Conservation (phyloP, 2,113 vertebrate species). For the Ictidomys tridecemlineatus region DNA sequence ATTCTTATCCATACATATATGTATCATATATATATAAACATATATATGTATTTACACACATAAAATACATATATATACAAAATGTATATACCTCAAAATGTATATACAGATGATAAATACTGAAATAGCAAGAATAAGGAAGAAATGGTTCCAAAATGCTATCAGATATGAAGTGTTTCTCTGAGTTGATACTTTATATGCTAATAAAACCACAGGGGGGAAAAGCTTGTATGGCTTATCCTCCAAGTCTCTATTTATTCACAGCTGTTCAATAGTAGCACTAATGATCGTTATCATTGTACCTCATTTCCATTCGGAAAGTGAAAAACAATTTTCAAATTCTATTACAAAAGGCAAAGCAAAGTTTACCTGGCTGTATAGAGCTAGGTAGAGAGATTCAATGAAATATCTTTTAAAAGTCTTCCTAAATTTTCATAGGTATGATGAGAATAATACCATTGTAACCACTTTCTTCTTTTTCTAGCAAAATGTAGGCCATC, state of each 20-base stretch:
- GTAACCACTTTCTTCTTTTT: background rate
- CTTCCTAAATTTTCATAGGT: background rate
- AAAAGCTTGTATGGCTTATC: conserved; percentile 29
- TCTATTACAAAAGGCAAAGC: conserved; percentile 33
- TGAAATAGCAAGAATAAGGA: conserved; percentile 28
- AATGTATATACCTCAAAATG: background rate
- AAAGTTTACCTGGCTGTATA: background rate
- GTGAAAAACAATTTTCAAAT: conserved; percentile 43
- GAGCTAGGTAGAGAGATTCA: background rate
- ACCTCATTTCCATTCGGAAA: conserved; percentile 35
- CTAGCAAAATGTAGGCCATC: background rate
- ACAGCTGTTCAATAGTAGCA: conserved; percentile 11
- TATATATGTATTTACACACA: background rate
- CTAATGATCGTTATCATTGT: background rate
- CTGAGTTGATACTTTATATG: conserved; percentile 1
- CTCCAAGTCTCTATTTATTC: conserved; percentile 52
- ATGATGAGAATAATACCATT: background rate
- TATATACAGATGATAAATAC: background rate
- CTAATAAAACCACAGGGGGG: conserved; percentile 50
- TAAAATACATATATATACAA: background rate
- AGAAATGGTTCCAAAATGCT: conserved; percentile 24
- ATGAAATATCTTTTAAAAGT: background rate
- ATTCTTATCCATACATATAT: background rate
- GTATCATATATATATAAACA: background rate
- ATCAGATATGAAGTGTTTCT: background rate